Base-by-base conservation (phyloP, 92 coral and sea anemone species). In the Plumapathes pennacea region DNA sequence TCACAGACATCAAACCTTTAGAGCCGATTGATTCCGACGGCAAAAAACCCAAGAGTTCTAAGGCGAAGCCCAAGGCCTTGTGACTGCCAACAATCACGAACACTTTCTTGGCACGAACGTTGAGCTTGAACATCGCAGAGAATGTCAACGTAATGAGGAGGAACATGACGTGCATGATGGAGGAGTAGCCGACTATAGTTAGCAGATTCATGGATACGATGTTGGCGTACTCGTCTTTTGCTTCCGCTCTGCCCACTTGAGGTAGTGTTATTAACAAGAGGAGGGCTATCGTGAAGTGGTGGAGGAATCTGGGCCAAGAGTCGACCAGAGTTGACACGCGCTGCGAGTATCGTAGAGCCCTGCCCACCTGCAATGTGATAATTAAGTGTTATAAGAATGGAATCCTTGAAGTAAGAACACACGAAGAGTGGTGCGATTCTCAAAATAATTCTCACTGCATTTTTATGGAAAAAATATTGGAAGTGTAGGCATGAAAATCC, bases 121-220 rank as follows among this genome's bases (percentile, higher is more conserved):
- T 59, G 24, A 88, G 80, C 5, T 72, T 63, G 11, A 87, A 63
- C 28, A 88, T 24, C 9, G 89, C 79, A 13, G 84, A 71, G 43
- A 78, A 78, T 28, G 81, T 53, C 77, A 73, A 92, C 57, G 88
- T 88, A 34, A 89, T 37, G 50, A 92, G 69, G n/a, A 92, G 62
- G 50, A 92, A 89, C 50, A 88, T 65, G 5, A 77, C 50, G 52
- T 92, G 98, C 85, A 92, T 66, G 24, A 86, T 89, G 5, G 96
- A 68, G 1, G 89, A 81, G 82, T 78, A 92, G 10, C 89, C 88
- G 2, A 92, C 75, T 11, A 92, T 77, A 4, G 89, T 82, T 26
- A 89, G 59, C 3, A 91, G 74, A 39, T 89, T 92, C 82, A 85
- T 81, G 48, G 84, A 67, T 4, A 89, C 85, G 43, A 92, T 77